Evolutionary conservation across 2,797 vertebrate genomes (phyloP), one percentile per base, ranked within the genome.

Genomic region (Tamandua tetradactyla): DNA sequence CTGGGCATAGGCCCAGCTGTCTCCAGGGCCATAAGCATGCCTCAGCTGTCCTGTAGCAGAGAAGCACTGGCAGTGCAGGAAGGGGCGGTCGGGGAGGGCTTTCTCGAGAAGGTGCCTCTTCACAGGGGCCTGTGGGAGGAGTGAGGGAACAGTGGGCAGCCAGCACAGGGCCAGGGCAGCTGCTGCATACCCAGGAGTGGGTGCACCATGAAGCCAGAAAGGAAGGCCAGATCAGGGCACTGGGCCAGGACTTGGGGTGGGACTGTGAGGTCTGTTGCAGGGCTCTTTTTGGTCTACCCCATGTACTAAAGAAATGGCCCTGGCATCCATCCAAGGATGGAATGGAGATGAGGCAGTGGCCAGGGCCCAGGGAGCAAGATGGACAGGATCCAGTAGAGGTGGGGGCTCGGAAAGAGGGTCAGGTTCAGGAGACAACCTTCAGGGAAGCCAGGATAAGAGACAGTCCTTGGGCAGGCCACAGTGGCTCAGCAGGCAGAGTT

Each of bases 41-140:
- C 57, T 2, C 8, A 7, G 55, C 42, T 20, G 7, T 42, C 59
- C 32, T 9, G 1, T 35, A 6, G 49, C n/a, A 14, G 17, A 8
- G 23, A 32, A 37, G 68, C 44, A 68, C 35, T 27, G 59, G 44
- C 18, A 47, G 78, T 49, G 23, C 6, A 55, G 82, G 68, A 89
- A 76, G 37, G 44, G 55, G 57, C 30, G 62, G 32, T 89, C 61
- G 25, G 76, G 49, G 75, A 89, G 80, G 92, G 71, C 92, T 89
- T 89, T 75, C 89, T 89, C 76, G 89, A 91, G 61, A 42, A 72
- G 64, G 87, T 13, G 6, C 35, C 47, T 71, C 83, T 32, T 7
- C 35, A 12, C 37, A 76, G 64, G 80, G 89, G 37, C 61, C 62
- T 72, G 23, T 12, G 17, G 71, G 57, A 81, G n/a, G 15, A n/a